phyloP scores from a whole-genome alignment of 2,888 invertebrate species.

The Helleia helle region DNA sequence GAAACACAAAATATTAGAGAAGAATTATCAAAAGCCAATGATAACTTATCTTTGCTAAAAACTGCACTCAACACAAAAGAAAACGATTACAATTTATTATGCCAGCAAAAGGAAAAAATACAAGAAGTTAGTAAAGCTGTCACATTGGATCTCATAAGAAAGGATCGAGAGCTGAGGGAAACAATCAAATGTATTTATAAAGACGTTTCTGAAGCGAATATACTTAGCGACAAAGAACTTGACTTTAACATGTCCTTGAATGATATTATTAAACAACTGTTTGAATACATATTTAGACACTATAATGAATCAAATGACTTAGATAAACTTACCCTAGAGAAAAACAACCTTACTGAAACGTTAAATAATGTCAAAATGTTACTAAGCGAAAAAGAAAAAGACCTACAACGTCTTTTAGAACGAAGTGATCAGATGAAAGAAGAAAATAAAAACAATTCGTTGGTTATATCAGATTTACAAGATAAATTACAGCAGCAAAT shows the following conservation, averaged over 20 bases:
- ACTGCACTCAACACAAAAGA: conserved; percentile 38
- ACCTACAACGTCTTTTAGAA: conserved; percentile 27
- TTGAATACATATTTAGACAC: conserved; percentile 32
- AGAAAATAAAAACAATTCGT: conserved; percentile 25
- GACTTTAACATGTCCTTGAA: conserved; percentile 28
- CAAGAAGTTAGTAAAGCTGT: conserved; percentile 51
- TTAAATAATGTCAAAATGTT: conserved; percentile 27
- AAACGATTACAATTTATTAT: conserved; percentile 41
- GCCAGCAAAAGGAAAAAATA: conserved; percentile 42
- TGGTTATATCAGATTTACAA: conserved; percentile 30
- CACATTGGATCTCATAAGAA: conserved; percentile 46
- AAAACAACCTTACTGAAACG: conserved; percentile 28
- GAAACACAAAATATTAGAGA: conserved; percentile 32
- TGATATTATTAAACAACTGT: conserved; percentile 32
- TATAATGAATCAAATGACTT: conserved; percentile 17
- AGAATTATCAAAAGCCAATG: conserved; percentile 32
- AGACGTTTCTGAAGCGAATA: conserved; percentile 33
- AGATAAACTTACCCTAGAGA: conserved; percentile 25
- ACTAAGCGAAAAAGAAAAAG: conserved; percentile 33
- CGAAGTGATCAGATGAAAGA: conserved; percentile 28
- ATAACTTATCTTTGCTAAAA: conserved; percentile 35
- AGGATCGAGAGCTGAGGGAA: conserved; percentile 38
- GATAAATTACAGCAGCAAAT: conserved; percentile 27
- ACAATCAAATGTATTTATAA: conserved; percentile 32
- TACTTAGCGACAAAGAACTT: conserved; percentile 29